A percentile compares a stretch with the other conserved stretches of the same genome.
Evolutionary conservation across 2,888 invertebrate genomes (phyloP).

Genomic region (Macrostomum cliftonense): DNA sequence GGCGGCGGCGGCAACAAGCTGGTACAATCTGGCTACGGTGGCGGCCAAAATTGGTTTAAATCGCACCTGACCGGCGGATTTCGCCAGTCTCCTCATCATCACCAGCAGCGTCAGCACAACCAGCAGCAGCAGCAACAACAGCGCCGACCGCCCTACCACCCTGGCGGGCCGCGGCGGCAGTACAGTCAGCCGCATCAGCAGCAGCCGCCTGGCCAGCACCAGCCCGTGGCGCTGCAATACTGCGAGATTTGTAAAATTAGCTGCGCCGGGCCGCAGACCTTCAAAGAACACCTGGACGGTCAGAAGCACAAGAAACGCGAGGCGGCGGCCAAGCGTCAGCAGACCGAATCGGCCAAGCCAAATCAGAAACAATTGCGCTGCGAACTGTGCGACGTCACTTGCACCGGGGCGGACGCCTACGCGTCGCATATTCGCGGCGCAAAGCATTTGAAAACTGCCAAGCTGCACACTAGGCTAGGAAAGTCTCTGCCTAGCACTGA

Average conservation of each 20-base stretch:
- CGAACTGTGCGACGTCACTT: conserved; percentile 91
- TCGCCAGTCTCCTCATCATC: conserved; percentile 53
- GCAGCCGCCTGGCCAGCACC: conserved; percentile 18
- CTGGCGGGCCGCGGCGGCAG: conserved; percentile 16
- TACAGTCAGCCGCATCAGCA: conserved; percentile 15
- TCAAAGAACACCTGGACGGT: conserved; percentile 86
- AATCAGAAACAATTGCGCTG: conserved; percentile 56
- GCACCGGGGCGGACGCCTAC: conserved; percentile 93
- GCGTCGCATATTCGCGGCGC: conserved; percentile 90
- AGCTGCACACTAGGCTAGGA: conserved; percentile 83
- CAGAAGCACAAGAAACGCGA: conserved; percentile 98
- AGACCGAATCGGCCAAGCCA: conserved; percentile 39
- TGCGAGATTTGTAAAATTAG: conserved; percentile 98
- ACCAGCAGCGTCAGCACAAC: too few species aligned
- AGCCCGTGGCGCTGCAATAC: conserved; percentile 51
- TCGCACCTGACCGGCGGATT: too few species aligned
- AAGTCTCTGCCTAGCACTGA: conserved; percentile 90
- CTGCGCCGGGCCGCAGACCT: conserved; percentile 74
- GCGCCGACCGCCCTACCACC: conserved; percentile 68
- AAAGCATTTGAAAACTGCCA: conserved; percentile 82
- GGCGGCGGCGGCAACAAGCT: too few species aligned
- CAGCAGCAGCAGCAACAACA: conserved; percentile 66
- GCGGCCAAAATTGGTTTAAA: too few species aligned
- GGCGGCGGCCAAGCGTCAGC: conserved; percentile 49
- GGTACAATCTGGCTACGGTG: too few species aligned